Evolutionary conservation across 2,797 vertebrate genomes (phyloP), one percentile per base, ranked within the genome.

Genomic region (Leontopithecus rosalia): DNA sequence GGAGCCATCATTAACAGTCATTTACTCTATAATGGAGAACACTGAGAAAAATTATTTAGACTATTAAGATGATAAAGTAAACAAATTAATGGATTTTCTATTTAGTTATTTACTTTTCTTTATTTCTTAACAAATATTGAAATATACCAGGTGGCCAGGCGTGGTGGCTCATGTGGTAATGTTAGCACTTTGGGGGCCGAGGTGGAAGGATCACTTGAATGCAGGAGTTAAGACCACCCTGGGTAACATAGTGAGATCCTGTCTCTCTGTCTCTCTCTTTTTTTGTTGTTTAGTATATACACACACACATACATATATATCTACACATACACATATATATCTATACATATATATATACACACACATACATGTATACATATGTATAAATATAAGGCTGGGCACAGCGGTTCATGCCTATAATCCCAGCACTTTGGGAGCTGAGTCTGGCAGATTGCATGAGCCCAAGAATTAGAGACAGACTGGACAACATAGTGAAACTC

Each of bases 31-130:
- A 86, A 19, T 30, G 46, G 70, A 83, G 93, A 95, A 89, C 88
- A 72, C 0, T 83, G 61, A 95, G 48, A 33, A 87, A 75, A 95
- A 91, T 93, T 73, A 89, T 94, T 88, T 67, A 41, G 55, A 81
- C 58, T 92, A 55, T 72, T 52, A 90, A 88, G 46, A 82, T 94
- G 72, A 94, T 55, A 77, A 91, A 52, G 64, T 28, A 94, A 88
- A 85, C 39, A 81, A 89, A 90, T 30, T 36, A 81, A 77, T 75
- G 33, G 20, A 17, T 90, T 92, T 94, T 46, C 22, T 43, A 30
- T 64, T 26, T 36, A 95, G 28, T 67, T 81, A 57, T 46, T 91
- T 81, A n/a, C 82, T 84, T 95, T 52, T n/a, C n/a, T 90, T 90
- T 77, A 82, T 84, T 94, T 46, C 26, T 95, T 46, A 70, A 57